Percentiles rank a stretch among this genome's conserved stretches.
Conservation (phyloP, 1,140 invertebrate species). For the Ptiloglossa arizonensis region DNA sequence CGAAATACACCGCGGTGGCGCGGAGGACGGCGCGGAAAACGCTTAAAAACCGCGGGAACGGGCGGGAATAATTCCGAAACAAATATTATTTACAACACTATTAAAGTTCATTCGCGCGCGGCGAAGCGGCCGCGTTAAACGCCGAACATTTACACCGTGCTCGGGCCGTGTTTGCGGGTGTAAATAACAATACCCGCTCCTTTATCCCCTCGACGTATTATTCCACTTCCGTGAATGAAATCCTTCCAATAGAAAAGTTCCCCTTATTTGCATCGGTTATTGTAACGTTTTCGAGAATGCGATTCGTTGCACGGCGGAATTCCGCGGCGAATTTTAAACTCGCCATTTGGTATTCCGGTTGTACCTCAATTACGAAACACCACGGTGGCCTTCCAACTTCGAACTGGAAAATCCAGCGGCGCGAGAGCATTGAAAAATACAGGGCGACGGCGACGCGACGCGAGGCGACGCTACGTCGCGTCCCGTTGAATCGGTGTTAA, state of each 20-base stretch:
- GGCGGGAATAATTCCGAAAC: conserved; percentile 28
- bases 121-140: conserved; percentile 17
- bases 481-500: not conserved
- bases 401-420: not conserved
- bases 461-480: too few relatives aligned
- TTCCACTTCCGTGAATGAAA: conserved; percentile 21
- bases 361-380: conserved; percentile 8
- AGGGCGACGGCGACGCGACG: not conserved
- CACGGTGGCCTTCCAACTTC: not conserved
- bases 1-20: not conserved
- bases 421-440: not conserved
- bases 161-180: not conserved
- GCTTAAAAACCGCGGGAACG: not conserved
- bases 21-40: not conserved
- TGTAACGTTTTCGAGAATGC: conserved; percentile 30
- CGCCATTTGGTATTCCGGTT: conserved; percentile 12
- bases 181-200: conserved; percentile 33
- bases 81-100: conserved; percentile 48
- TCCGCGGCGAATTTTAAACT: conserved; percentile 12
- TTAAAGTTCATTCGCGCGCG: conserved; percentile 36
- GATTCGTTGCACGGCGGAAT: conserved; percentile 17
- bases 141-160: not conserved
- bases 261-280: conserved; percentile 17
- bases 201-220: not conserved
- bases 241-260: conserved; percentile 16